Evolutionary conservation across 2,797 vertebrate genomes (phyloP), one percentile per base, ranked within the genome.

Genomic region (Coranthus polyacanthus): DNA sequence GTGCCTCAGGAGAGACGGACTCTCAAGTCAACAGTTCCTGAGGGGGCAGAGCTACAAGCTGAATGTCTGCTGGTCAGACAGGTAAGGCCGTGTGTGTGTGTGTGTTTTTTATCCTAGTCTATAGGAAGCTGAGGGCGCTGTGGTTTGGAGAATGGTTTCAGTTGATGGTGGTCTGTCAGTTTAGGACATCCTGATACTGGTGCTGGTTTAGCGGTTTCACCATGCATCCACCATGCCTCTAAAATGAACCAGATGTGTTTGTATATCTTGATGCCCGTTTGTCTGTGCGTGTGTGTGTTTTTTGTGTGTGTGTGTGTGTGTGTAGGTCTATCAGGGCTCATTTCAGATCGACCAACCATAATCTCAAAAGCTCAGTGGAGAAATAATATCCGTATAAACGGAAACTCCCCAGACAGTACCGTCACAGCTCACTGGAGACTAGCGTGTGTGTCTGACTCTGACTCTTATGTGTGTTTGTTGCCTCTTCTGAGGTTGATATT

Each of bases 11-110:
- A 97, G 88, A 95, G 94, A 88, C 93, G 94, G 64, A 99, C 97
- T 0, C 68, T 98, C 51, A 94, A 93, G 81, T 96, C 96, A 58
- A 97, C 97, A 0, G 97, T 99, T 49, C 96, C 97, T 15, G 95
- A 96, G 83, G 97, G 96, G 37, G 96, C 97, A 42, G 96, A 97
- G 75, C 85, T 87, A 84, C 96, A 96, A 81, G 95, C 95, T 43
- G 95, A 98, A 86, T 96, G 94, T 92, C 93, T 99, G 84, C 95
- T 99, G 92, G 97, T 98, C 89, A 98, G 96, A 95, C 96, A 99
- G 96, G 97, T 99, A 91, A 93, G 82, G 22, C 9, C 52, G 39
- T 18, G 32, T 26, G 12, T 47, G 18, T 42, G 9, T 47, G 32
- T 61, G 21, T 68, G 55, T 22, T 12, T 65, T 60, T 13, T 56